Evolutionary conservation across 2,888 invertebrate species (phyloP), one percentile per base, ranked within the genome.

Genomic region (Phlogophora meticulosa): DNA sequence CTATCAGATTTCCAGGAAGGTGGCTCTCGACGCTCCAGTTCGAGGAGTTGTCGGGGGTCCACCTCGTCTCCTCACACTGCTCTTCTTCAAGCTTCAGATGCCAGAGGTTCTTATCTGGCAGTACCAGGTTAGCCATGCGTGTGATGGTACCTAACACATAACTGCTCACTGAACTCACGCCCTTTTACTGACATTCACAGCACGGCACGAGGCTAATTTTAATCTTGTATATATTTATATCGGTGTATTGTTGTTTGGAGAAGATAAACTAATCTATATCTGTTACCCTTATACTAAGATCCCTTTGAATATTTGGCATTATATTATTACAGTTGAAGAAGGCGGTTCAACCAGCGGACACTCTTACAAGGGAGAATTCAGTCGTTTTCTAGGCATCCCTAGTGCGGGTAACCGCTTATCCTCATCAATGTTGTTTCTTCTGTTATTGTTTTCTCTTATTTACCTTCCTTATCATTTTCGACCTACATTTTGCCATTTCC

Each of bases 351-450:
- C 93, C 86, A 92, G 92, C 86, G 94, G 93, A 88, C 91, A 92
- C 87, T 92, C 91, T 85, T 90, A 92, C 88, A 95, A 93, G 91
- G 93, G 94, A 88, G 96, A 96, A 87, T 94, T 94, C 90, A 96
- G 96, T 95, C 97, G 97, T 94, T 97, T 97, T 95, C 97, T 97
- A 95, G 96, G 96, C 94, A 96, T 97, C 91, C 97, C 97, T 90
- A 96, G 95, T 86, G 94, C 95, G 95, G 95, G 95, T 95, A 95
- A 95, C 95, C 94, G 94, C 95, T 93, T 88, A 65, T 89, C 89
- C 83, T 91, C 77, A 85, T 89, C 82, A 85, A 85, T 92, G 89
- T 92, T 92, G 82, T 89, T 88, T 83, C 83, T 87, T 81, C 74
- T 84, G 77, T 67, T 32, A 68, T 13, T 78, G 28, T 66, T 87